Evolutionary conservation across 1,140 invertebrate species (phyloP), one percentile per base, ranked within the genome.

Genomic region (Lucilia cuprina): DNA sequence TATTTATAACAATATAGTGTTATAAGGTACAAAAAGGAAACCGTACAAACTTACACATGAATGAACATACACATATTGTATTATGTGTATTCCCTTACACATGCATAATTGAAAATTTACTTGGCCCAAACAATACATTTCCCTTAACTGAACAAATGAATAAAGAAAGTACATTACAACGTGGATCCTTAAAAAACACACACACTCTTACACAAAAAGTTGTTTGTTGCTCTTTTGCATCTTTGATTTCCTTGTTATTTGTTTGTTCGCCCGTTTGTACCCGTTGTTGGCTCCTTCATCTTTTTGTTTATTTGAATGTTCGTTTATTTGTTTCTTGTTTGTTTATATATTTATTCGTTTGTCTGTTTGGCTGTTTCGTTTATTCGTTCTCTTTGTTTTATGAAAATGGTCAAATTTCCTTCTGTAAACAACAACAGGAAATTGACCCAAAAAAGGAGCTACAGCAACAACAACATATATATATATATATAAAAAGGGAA

Each of bases 371-470:
- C 35, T 78, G 34, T 78, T 78, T 78, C 35, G 17, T 78, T 47
- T 41, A n/a, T 0, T 78, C n/a, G 1, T 70, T 21, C n/a, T 80
- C 41, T 49, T 49, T 80, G 41, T 80, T 80, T 80, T 49, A 80
- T 49, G 41, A 80, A 80, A 80, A 49, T 49, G 77, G 19, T 49
- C 41, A 80, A 80, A 80, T 80, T 80, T 80, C 77, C 41, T 49
- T 80, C 49, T 13, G 77, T 49, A 80, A 80, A 80, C 77, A 80
- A 80, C 77, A 80, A 21, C 41, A 49, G 77, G 41, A 80, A 80
- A 50, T 80, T 49, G 41, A 49, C 77, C 77, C 41, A 80, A 80
- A 80, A 30, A 47, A 49, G 19, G 21, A 25, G 65, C 55, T n/a
- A 78, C 75, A 78, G 14, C 34, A 78, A 19, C 75, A 78, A 35